phyloP scores from a whole-genome alignment of 2,888 invertebrate genomes.

The Uropetala carovei region DNA sequence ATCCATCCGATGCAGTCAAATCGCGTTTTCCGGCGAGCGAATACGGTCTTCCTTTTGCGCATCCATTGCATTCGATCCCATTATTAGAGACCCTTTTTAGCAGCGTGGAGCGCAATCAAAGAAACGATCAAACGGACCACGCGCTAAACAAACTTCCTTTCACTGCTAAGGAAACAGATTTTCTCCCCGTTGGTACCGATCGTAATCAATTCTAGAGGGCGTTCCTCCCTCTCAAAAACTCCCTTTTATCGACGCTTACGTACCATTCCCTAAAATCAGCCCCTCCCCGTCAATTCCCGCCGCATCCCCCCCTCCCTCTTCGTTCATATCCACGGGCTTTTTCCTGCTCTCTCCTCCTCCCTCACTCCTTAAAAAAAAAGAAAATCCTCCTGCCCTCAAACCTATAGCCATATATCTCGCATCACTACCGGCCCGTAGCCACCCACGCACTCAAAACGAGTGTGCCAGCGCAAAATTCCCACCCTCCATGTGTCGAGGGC shows the following conservation, averaged over 20 bases:
- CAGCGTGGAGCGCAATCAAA: neutral
- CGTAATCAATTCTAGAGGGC: constrained; percentile 26
- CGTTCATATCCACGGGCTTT: neutral
- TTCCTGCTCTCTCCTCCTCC: neutral
- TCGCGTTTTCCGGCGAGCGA: too few relatives aligned
- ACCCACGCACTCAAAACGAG: constrained; percentile 34
- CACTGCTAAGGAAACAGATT: neutral
- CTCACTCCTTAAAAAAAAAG: neutral
- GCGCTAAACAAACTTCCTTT: constrained; percentile 24
- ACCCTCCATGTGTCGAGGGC: constrained; percentile 42
- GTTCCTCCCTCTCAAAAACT: constrained; percentile 37
- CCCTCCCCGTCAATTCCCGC: neutral
- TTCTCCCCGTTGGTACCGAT: neutral
- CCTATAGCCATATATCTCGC: constrained; percentile 22
- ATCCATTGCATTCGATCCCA: too few relatives aligned
- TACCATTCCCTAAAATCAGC: constrained; percentile 16
- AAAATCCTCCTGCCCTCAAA: neutral
- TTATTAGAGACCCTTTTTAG: neutral
- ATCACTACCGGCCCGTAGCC: constrained; percentile 31
- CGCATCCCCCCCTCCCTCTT: neutral
- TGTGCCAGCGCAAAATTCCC: constrained; percentile 44
- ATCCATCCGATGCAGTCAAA: too few relatives aligned
- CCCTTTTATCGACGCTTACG: constrained; percentile 51
- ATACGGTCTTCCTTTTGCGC: too few relatives aligned
- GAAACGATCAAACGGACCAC: neutral